Evolutionary conservation across 2,888 invertebrate species (phyloP).

Genomic region (Smittia sp.): DNA sequence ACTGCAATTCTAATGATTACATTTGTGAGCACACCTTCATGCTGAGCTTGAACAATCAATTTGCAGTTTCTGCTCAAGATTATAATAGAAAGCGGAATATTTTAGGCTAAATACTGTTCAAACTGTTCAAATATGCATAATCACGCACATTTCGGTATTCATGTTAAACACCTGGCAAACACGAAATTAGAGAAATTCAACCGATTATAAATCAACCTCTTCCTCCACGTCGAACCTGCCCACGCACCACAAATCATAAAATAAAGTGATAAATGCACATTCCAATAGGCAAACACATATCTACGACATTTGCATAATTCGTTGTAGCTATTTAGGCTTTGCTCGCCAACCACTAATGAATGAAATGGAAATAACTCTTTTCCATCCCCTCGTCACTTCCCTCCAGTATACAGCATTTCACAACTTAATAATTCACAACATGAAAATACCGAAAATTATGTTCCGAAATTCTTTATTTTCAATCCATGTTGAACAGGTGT

Average conservation of each 20-base stretch:
- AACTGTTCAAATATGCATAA: background rate
- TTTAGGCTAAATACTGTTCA: background rate
- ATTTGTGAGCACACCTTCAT: background rate
- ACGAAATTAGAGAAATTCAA: conserved; percentile 24
- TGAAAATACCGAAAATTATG: conserved; percentile 14
- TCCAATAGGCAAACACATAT: conserved; percentile 1
- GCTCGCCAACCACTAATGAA: conserved; percentile 30
- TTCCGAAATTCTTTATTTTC: background rate
- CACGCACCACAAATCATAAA: conserved; percentile 23
- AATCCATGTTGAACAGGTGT: no score
- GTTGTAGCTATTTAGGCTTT: background rate
- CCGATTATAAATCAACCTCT: background rate
- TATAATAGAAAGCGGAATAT: no score
- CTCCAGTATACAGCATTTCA: background rate
- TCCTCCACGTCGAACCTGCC: background rate
- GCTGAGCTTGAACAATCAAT: background rate
- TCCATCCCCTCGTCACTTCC: background rate
- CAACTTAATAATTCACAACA: conserved; percentile 23
- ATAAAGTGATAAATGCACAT: conserved; percentile 1
- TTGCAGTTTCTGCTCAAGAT: background rate
- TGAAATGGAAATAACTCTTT: conserved; percentile 14
- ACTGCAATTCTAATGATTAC: no score
- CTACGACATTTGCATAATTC: conserved; percentile 25
- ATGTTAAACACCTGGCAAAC: conserved; percentile 37
- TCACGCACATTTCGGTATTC: conserved; percentile 15